Base-by-base conservation (phyloP, 2,797 vertebrate genomes). In the Scolopax rusticola region DNA sequence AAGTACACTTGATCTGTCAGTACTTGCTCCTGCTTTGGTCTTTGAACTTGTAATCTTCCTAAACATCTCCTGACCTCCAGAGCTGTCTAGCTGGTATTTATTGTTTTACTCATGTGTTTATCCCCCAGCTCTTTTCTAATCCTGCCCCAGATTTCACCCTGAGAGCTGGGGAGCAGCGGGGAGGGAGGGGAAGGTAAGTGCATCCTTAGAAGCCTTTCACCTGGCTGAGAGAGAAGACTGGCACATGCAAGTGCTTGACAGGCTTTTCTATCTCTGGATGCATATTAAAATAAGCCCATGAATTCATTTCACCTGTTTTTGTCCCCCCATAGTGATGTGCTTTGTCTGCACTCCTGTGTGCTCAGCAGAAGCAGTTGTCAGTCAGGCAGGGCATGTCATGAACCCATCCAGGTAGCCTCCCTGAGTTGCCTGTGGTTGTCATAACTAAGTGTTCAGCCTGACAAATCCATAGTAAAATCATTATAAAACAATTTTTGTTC, bases 11-110 rank as follows among this genome's bases (percentile, higher is more conserved):
- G 24, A 32, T 93, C 43, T 74, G 78, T 70, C 27, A 64, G 71
- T 45, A 68, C 87, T 87, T 91, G 84, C 50, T 92, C 79, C 24
- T 8, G 14, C 79, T 78, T 53, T 75, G 79, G 57, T 94, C 84
- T 96, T 91, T 89, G 95, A 93, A 83, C 87, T 83, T 83, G 54
- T 86, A 93, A 97, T 96, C 91, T 95, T 73, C 53, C 73, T 91
- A 61, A 96, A 93, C 92, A 87, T 97, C 94, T 96, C 76, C 70
- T 94, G 95, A 96, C 95, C 84, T 82, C 87, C 8, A 0, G 33
- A 86, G 89, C 89, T 93, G 87, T 91, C 89, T 89, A 71, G 54
- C 57, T 94, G 87, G 87, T 94, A 91, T 97, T 96, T 97, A 92
- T 95, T 95, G 84, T 96, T 95, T 93, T 87, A 97, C 57, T 1